Conservation (phyloP, 2,888 invertebrate genomes). For the Theretra japonica region DNA sequence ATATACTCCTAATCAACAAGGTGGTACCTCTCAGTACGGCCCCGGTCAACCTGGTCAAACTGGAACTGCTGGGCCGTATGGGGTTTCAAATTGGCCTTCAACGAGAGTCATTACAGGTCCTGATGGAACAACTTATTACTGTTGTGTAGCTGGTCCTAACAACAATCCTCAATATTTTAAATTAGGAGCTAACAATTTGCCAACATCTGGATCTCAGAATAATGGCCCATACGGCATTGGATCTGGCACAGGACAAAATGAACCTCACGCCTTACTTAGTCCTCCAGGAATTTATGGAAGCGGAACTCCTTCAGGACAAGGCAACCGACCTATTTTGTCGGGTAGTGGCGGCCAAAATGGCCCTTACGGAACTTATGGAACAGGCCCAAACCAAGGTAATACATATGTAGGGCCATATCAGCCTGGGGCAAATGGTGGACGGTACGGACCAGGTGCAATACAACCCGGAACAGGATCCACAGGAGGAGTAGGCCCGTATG, state of each 20-base stretch:
- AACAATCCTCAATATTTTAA: slow-evolving; percentile 44
- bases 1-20: slow-evolving; percentile 1
- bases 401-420: background rate
- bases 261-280: slow-evolving; percentile 20
- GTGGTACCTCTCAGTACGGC: background rate
- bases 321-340: background rate
- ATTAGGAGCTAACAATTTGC: slow-evolving; percentile 33
- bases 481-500: slow-evolving; percentile 28
- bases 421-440: slow-evolving; percentile 2
- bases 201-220: slow-evolving; percentile 26
- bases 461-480: background rate
- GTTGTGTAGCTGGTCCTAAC: slow-evolving; percentile 53
- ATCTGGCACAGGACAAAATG: slow-evolving; percentile 11
- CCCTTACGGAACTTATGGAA: slow-evolving; percentile 16
- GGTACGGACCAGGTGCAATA: slow-evolving; percentile 9
- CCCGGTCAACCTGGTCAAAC: slow-evolving; percentile 20
- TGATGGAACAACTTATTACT: slow-evolving; percentile 55
- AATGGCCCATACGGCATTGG: slow-evolving; percentile 32
- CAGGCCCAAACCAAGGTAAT: background rate
- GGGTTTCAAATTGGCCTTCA: slow-evolving; percentile 48
- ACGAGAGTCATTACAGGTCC: slow-evolving; percentile 47
- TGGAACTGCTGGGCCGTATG: slow-evolving; percentile 31
- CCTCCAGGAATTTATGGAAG: slow-evolving; percentile 9
- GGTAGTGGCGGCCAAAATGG: slow-evolving; percentile 1
- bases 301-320: background rate